Conservation (phyloP, 2,113 vertebrate genomes). For the Microcebus ravelobensis region DNA sequence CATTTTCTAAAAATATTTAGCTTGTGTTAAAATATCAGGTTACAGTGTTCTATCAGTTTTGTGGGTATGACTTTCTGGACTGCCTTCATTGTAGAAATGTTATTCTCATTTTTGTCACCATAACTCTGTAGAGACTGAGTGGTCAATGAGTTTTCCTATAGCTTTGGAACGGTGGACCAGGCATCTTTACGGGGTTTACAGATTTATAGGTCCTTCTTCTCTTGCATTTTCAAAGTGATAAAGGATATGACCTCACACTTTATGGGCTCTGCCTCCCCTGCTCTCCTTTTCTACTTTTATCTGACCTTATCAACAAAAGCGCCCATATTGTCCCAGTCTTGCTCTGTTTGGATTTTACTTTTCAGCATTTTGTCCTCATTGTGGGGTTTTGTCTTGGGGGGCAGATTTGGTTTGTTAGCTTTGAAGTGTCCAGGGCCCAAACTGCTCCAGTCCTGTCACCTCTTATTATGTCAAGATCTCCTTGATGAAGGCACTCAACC, state of each 20-base stretch:
- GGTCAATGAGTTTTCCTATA: neutral
- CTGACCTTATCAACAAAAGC: neutral
- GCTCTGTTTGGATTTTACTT: neutral
- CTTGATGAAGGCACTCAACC: neutral
- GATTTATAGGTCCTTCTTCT: neutral
- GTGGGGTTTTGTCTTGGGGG: neutral
- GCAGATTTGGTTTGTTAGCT: neutral
- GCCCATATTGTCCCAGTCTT: neutral
- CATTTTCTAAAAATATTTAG: neutral
- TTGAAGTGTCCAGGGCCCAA: neutral
- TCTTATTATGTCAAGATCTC: neutral
- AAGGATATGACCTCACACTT: neutral
- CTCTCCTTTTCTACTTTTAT: neutral
- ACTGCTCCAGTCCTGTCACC: neutral
- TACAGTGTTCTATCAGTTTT: neutral
- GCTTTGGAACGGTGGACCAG: neutral
- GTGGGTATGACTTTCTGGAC: neutral
- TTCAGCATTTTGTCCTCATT: neutral
- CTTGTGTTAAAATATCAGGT: neutral
- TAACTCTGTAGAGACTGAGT: neutral
- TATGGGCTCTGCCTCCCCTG: neutral
- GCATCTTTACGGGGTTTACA: neutral
- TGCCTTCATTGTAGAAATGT: neutral
- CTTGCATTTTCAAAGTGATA: neutral
- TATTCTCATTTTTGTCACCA: neutral